Percentiles rank a stretch among this genome's conserved stretches.
Evolutionary conservation across 2,888 invertebrate genomes (phyloP).

Genomic region (Opisthograptis luteolata): DNA sequence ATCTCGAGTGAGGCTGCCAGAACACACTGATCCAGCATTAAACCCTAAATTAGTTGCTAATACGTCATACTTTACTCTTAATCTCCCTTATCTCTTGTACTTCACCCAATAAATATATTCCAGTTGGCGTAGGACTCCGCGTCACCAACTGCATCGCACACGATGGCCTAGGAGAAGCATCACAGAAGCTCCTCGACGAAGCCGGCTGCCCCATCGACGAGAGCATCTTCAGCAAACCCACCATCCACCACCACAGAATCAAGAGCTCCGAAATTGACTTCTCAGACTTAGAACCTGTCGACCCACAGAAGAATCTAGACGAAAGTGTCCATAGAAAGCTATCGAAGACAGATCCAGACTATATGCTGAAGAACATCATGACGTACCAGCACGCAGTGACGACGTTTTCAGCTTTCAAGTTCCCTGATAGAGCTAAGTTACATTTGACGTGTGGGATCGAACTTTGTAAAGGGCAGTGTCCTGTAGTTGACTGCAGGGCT

Average conservation of each 20-base stretch:
- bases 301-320: conserved; percentile 61
- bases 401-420: conserved; percentile 92
- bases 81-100: no score
- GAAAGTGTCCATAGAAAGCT: conserved; percentile 59
- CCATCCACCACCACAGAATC: conserved; percentile 69
- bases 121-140: conserved; percentile 89
- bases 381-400: conserved; percentile 81
- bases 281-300: conserved; percentile 63
- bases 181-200: conserved; percentile 89
- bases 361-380: conserved; percentile 76
- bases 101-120: conserved; percentile 45
- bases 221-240: conserved; percentile 83
- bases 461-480: conserved; percentile 89
- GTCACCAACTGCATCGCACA: conserved; percentile 91
- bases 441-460: conserved; percentile 91
- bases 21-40: no score
- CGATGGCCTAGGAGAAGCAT: conserved; percentile 90
- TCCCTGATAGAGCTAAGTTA: conserved; percentile 90
- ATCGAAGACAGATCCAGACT: conserved; percentile 65
- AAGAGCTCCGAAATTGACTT: conserved; percentile 69
- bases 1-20: no score
- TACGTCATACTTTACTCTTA: no score
- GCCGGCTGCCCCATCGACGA: conserved; percentile 91
- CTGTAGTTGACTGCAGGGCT: conserved; percentile 82
- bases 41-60: no score